phyloP scores from a whole-genome alignment of 2,888 invertebrate genomes.

The Agonopterix alstromeriana region DNA sequence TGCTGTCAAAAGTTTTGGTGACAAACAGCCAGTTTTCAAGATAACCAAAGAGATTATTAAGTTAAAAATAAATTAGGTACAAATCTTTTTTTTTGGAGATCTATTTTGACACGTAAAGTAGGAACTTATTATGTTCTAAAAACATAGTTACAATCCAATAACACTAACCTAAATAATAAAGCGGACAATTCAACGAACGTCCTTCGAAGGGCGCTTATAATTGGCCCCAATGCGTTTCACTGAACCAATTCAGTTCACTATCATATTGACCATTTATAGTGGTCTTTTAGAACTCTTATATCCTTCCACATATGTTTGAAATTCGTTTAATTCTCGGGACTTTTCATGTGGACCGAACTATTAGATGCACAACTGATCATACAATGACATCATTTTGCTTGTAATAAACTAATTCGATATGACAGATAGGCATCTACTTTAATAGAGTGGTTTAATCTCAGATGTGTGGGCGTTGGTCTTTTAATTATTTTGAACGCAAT shows the following conservation, averaged over 20 bases:
- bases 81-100: too few species aligned
- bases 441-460: too few species aligned
- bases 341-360: not conserved
- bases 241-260: conserved; percentile 51
- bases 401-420: conserved; percentile 6
- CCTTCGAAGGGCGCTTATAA: conserved; percentile 59
- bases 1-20: too few species aligned
- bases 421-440: not conserved
- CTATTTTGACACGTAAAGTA: too few species aligned
- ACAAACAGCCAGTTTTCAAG: too few species aligned
- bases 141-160: not conserved
- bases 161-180: conserved; percentile 25
- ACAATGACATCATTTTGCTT: conserved; percentile 31
- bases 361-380: conserved; percentile 11
- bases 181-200: conserved; percentile 21
- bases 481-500: too few species aligned
- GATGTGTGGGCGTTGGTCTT: too few species aligned
- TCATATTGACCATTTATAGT: conserved; percentile 9
- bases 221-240: conserved; percentile 53
- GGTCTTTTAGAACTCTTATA: too few species aligned
- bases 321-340: too few species aligned
- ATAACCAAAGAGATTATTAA: too few species aligned
- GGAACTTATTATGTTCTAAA: too few species aligned
- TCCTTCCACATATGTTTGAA: not conserved
- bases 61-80: too few species aligned